A percentile compares a stretch with the other conserved stretches of the same genome.
Evolutionary conservation across 2,797 vertebrate genomes (phyloP).

Genomic region (Jordanella pulchra): DNA sequence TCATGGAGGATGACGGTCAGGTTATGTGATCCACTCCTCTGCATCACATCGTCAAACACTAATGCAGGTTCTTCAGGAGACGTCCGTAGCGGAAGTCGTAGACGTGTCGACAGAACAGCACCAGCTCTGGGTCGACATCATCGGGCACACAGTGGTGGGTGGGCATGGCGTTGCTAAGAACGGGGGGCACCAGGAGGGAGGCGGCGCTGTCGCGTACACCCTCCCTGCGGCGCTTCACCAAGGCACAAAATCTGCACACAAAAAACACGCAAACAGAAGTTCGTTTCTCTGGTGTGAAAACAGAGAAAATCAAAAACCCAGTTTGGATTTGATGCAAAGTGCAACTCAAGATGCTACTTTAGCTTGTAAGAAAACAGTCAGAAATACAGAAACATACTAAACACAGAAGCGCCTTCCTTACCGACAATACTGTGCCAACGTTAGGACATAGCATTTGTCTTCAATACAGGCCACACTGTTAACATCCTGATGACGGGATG

Average conservation of each 20-base stretch:
- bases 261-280: slow-evolving; percentile 13
- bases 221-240: slow-evolving; percentile 93
- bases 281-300: slow-evolving; percentile 3
- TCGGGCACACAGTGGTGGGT: slow-evolving; percentile 94
- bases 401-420: slow-evolving; percentile 66
- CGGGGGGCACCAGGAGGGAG: slow-evolving; percentile 87
- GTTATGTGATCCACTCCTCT: slow-evolving; percentile 22
- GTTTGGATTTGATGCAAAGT: neutral
- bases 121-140: slow-evolving; percentile 92
- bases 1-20: slow-evolving; percentile 26
- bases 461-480: slow-evolving; percentile 99
- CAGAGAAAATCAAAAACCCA: neutral
- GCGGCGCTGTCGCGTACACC: slow-evolving; percentile 86
- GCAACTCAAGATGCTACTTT: neutral
- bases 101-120: slow-evolving; percentile 98
- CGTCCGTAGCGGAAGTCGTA: slow-evolving; percentile 98
- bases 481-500: slow-evolving; percentile 97
- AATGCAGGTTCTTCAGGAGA: slow-evolving; percentile 98
- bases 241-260: slow-evolving; percentile 96
- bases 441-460: slow-evolving; percentile 99
- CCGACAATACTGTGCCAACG: slow-evolving; percentile 99
- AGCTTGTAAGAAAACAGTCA: neutral
- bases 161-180: slow-evolving; percentile 87
- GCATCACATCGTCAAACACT: slow-evolving; percentile 57
- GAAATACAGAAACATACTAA: neutral